Evolutionary conservation across 2,797 vertebrate genomes (phyloP).

Genomic region (Poecilia picta): DNA sequence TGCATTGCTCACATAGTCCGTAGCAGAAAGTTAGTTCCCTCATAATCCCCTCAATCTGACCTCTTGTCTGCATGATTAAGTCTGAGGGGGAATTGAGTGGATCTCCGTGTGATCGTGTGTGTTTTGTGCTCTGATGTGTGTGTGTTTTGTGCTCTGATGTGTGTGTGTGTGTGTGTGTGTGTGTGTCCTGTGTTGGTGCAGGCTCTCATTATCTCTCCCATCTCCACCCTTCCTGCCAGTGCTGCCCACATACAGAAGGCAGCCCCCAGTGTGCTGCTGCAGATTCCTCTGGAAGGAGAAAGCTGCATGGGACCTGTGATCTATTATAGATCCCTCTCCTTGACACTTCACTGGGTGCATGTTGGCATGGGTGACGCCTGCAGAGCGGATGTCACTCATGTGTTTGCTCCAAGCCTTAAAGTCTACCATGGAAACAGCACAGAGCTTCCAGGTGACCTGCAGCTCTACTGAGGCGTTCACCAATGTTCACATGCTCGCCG

Average conservation of each 20-base stretch:
- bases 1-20: conserved; percentile 11
- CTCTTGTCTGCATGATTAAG: conserved; percentile 11
- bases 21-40: conserved; percentile 4
- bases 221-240: conserved; percentile 68
- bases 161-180: too few relatives aligned
- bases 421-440: not conserved
- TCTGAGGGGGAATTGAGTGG: conserved; percentile 14
- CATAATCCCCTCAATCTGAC: not conserved
- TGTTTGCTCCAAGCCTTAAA: not conserved
- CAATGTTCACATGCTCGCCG: not conserved
- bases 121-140: too few relatives aligned
- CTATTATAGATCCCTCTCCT: conserved; percentile 33
- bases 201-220: conserved; percentile 59
- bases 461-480: not conserved
- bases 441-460: not conserved
- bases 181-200: conserved; percentile 35
- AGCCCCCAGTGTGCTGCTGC: conserved; percentile 23
- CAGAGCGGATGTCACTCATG: conserved; percentile 10
- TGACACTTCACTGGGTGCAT: conserved; percentile 30
- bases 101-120: conserved; percentile 27
- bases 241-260: conserved; percentile 49
- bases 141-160: not conserved
- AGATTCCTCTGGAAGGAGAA: conserved; percentile 28
- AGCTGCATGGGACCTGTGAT: conserved; percentile 16
- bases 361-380: conserved; percentile 26